Percentiles rank a stretch among this genome's conserved stretches.
Conservation (phyloP, 2,113 vertebrate genomes). For the Nycticryphes semicollaris region DNA sequence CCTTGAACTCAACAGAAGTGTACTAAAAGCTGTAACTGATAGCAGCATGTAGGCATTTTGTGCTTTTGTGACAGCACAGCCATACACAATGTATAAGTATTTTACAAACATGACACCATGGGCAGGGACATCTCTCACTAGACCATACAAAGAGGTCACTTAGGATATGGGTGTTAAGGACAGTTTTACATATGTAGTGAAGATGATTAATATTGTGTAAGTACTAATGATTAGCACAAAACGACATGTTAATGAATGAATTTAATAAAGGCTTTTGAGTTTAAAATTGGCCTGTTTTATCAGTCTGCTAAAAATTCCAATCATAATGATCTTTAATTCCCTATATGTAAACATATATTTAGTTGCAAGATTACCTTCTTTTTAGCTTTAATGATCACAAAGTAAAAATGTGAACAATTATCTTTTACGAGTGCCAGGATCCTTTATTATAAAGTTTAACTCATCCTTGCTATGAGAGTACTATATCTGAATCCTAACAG, state of each 20-base stretch:
- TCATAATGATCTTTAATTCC: neutral
- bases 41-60: neutral
- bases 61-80: neutral
- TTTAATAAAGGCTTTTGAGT: slow-evolving; percentile 11
- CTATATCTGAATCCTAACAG: neutral
- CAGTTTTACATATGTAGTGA: neutral
- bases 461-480: neutral
- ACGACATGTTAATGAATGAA: neutral
- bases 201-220: neutral
- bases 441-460: neutral
- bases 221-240: neutral
- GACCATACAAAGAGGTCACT: neutral
- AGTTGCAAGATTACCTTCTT: neutral
- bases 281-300: neutral
- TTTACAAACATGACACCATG: neutral
- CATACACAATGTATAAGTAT: neutral
- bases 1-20: neutral
- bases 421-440: neutral
- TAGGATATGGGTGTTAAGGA: neutral
- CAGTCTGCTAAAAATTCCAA: neutral
- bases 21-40: neutral
- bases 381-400: neutral
- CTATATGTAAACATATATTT: neutral
- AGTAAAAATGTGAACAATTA: neutral
- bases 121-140: too few species aligned